Evolutionary conservation across 2,113 vertebrate species (phyloP).

Genomic region (Numida meleagris): DNA sequence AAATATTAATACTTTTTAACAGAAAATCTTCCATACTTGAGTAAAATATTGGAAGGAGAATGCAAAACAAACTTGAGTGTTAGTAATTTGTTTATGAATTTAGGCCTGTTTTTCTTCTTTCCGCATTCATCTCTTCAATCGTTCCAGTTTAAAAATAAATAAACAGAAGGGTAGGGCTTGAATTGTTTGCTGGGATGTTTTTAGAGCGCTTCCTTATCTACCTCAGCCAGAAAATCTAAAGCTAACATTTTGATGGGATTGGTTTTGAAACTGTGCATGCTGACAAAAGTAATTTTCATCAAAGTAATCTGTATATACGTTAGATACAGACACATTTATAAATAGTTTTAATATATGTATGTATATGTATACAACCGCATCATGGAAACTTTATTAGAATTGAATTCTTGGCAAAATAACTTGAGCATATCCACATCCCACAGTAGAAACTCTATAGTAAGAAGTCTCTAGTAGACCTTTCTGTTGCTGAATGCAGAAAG

Average conservation of each 20-base stretch:
- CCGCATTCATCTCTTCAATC: background rate
- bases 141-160: too few species aligned
- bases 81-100: background rate
- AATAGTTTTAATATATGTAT: background rate
- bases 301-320: background rate
- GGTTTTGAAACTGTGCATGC: background rate
- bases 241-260: background rate
- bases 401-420: background rate
- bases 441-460: background rate
- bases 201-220: background rate
- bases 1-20: background rate
- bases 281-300: background rate
- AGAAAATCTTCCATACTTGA: background rate
- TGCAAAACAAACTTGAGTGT: background rate
- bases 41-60: background rate
- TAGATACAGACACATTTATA: background rate
- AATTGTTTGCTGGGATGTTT: background rate
- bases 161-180: background rate
- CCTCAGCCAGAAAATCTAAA: background rate
- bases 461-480: background rate
- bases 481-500: background rate
- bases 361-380: background rate
- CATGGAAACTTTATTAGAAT: accelerated
- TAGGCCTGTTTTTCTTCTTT: background rate
- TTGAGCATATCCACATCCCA: background rate